These are phyloP conservation scores for Perognathus longimembris DNA, from an alignment of 2,113 vertebrate species.

Conservation along the genomic window DNA sequence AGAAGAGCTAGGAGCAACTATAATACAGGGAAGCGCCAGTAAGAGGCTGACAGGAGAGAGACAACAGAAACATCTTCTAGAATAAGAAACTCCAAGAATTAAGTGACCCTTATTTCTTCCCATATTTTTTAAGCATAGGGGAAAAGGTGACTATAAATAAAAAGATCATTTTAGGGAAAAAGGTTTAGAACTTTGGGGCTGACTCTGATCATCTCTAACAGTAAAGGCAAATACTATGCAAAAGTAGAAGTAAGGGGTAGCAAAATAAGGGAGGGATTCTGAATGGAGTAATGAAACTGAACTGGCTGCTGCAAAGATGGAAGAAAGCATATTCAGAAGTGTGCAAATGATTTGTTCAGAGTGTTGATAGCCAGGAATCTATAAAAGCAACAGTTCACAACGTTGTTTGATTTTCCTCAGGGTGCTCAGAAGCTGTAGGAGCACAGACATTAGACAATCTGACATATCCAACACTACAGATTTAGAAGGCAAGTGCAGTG, in stretches of 20 bases:
- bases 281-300: neutral
- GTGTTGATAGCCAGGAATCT: neutral
- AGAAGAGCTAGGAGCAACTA: neutral
- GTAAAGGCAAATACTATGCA: neutral
- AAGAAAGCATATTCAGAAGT: neutral
- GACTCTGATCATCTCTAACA: slow-evolving; percentile 6
- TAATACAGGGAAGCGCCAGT: neutral
- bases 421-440: neutral
- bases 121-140: neutral
- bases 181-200: neutral
- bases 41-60: neutral
- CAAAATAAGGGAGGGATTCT: neutral
- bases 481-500: neutral
- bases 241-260: neutral
- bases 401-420: neutral
- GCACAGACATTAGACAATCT: neutral
- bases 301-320: neutral
- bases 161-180: neutral
- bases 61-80: neutral
- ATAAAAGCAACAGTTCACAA: neutral
- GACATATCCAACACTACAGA: neutral
- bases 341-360: neutral
- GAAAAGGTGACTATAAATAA: neutral
- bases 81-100: neutral
- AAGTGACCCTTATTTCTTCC: neutral